Evolutionary conservation across 2,797 vertebrate species (phyloP), one percentile per base, ranked within the genome.

Genomic region (Protonibea diacanthus): DNA sequence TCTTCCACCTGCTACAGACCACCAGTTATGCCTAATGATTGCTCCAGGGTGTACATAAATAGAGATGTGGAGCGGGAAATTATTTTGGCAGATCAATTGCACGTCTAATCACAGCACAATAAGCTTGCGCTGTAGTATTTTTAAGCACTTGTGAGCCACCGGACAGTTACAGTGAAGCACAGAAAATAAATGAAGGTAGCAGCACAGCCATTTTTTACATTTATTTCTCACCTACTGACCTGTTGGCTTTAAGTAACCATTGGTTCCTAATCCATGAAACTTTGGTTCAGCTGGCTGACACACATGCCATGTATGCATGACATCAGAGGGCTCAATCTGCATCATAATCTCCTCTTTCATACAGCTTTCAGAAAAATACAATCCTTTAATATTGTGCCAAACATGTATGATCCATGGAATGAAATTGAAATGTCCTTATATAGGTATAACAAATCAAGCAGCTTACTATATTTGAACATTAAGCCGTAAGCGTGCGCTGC

Each of bases 41-140:
- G 59, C 85, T 86, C 21, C 25, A 20, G 70, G 78, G 51, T 84
- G 47, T 70, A 64, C 65, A 78, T 76, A 84, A 81, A 85, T 83
- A 82, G 77, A 76, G 70, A 80, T 52, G 80, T 45, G 48, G 55
- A 59, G 68, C 53, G 23, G 64, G 42, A 84, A 78, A 83, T 86
- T 25, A 68, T 83, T 83, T 72, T 60, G 74, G 66, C 78, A 83
- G 63, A 83, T 80, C 62, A 70, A 58, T 73, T 60, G 53, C 71
- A 67, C 48, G 5, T 65, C 51, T 72, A 70, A 73, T 83, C 55
- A 75, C 7, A 27, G 25, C n/a, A 56, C 18, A 52, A 27, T 75
- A 71, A 48, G 63, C 74, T 75, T 12, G 4, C 11, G 21, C 51
- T 64, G 65, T 42, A 18, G 62, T 76, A 53, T 71, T 75, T 79